Evolutionary conservation across 2,113 vertebrate species (phyloP).

Genomic region (Delphinus delphis): DNA sequence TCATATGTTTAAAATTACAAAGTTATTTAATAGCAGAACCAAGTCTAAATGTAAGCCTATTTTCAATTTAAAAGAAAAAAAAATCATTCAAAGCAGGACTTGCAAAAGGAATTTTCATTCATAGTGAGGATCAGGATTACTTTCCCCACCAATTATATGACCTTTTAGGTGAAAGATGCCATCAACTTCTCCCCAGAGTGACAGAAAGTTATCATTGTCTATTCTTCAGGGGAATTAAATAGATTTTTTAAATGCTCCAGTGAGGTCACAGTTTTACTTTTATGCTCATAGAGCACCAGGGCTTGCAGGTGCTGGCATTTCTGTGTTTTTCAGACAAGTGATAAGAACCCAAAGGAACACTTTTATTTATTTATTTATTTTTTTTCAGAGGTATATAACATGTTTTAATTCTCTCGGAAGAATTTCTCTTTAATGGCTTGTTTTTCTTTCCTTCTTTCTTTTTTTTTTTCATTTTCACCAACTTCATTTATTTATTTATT

Average conservation of each 20-base stretch:
- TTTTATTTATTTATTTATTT: not conserved
- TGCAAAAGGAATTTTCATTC: not conserved
- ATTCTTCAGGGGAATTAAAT: constrained; percentile 1
- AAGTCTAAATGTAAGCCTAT: not conserved
- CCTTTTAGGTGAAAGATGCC: not conserved
- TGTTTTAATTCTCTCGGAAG: too few species aligned
- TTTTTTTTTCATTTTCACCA: too few species aligned
- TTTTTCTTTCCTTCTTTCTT: too few species aligned
- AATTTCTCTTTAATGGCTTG: too few species aligned
- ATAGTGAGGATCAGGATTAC: not conserved
- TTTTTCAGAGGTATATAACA: too few species aligned
- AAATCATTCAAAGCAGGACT: not conserved
- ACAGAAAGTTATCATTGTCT: not conserved
- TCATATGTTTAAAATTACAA: not conserved
- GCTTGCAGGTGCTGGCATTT: not conserved
- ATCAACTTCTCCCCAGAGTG: not conserved
- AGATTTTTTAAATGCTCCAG: not conserved
- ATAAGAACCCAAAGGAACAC: not conserved
- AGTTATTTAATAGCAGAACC: not conserved
- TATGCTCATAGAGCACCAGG: not conserved
- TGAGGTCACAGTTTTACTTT: not conserved
- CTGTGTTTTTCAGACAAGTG: not conserved
- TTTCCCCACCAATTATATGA: not conserved
- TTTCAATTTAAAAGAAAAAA: constrained; percentile 11
- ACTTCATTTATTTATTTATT: too few species aligned